phyloP scores from a whole-genome alignment of 2,113 vertebrate species.

The Corapipo altera region DNA sequence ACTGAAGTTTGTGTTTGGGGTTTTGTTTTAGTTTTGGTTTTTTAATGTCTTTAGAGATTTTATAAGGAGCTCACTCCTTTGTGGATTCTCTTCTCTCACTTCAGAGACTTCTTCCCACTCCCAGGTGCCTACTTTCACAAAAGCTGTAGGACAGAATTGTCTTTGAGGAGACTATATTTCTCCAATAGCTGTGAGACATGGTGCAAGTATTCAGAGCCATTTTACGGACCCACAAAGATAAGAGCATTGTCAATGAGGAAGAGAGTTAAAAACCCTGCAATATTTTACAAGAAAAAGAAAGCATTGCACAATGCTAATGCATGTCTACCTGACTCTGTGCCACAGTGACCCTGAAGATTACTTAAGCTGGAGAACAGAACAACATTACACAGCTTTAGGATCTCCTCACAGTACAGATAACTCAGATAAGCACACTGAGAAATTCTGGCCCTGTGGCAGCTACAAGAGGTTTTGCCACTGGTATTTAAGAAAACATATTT shows the following conservation, averaged over 20 bases:
- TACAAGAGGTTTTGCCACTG: background rate
- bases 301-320: background rate
- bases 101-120: background rate
- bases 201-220: background rate
- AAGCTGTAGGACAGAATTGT: background rate
- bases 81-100: background rate
- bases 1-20: background rate
- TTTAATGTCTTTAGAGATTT: background rate
- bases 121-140: background rate
- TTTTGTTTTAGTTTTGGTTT: background rate
- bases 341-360: background rate
- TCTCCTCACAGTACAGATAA: background rate
- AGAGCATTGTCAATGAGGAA: background rate
- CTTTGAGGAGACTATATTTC: background rate
- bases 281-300: background rate
- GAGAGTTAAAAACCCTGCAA: background rate
- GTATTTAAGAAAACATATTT: background rate
- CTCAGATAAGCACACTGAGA: background rate
- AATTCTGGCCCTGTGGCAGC: background rate
- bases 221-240: background rate
- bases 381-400: background rate
- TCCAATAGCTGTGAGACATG: background rate
- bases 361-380: background rate
- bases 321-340: background rate
- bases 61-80: background rate